These are phyloP conservation scores for Acrocephalus kingi DNA, from an alignment of 2,113 vertebrate species.

Conservation along the genomic window DNA sequence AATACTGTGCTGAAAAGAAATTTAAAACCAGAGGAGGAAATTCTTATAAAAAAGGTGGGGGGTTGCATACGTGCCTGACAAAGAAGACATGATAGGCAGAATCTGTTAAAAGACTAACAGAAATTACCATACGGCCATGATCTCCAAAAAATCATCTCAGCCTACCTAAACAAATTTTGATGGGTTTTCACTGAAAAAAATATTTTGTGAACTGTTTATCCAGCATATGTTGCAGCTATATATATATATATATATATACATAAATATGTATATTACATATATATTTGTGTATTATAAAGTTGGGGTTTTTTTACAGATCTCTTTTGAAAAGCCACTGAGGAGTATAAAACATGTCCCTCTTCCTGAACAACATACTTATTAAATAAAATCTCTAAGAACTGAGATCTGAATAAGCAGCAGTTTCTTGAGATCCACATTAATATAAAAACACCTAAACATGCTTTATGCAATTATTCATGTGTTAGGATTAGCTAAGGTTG, in stretches of 20 bases:
- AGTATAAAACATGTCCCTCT: not conserved
- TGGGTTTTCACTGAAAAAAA: not conserved
- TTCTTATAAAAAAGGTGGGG: not conserved
- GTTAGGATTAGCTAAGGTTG: not conserved
- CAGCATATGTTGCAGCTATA: not conserved
- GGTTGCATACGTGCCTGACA: not conserved
- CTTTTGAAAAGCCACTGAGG: not conserved
- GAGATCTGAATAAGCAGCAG: not conserved
- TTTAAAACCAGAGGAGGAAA: not conserved
- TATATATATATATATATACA: not conserved
- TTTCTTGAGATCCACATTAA: not conserved
- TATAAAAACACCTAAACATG: not conserved
- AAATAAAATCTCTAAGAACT: not conserved
- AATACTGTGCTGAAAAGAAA: not conserved
- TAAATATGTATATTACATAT: not conserved
- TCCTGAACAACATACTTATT: not conserved
- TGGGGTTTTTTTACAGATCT: not conserved
- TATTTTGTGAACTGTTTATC: not conserved
- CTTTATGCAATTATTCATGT: not conserved
- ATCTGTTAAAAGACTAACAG: not conserved
- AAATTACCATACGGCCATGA: not conserved
- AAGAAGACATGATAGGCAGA: not conserved
- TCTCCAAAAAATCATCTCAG: not conserved
- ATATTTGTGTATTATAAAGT: not conserved
- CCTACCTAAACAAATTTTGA: not conserved